Conservation (phyloP, 1,140 invertebrate genomes). For the Drosophila parvula region DNA sequence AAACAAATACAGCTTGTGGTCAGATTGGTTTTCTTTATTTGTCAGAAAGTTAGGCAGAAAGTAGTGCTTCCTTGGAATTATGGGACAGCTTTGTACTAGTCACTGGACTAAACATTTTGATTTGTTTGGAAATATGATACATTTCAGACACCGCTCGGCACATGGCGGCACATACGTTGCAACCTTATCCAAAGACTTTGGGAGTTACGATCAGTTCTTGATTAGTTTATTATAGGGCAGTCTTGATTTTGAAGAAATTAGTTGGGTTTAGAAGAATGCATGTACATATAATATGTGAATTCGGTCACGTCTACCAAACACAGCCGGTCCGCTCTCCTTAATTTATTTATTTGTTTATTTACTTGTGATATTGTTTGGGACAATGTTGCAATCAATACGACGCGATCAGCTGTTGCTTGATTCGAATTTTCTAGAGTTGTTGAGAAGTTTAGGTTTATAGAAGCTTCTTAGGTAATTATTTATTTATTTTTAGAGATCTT, state of each 20-base stretch:
- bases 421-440: background rate
- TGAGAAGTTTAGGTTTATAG: background rate
- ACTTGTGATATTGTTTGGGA: background rate
- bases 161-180: background rate
- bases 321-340: too few species aligned
- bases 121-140: constrained; percentile 27
- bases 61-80: constrained; percentile 2
- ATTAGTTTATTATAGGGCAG: background rate
- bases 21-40: constrained; percentile 11
- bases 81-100: constrained; percentile 3
- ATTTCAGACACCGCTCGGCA: background rate
- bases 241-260: background rate
- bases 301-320: constrained; percentile 34
- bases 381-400: constrained; percentile 10
- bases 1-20: constrained; percentile 8
- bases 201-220: background rate
- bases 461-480: background rate
- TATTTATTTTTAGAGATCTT: background rate
- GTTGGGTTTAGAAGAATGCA: background rate
- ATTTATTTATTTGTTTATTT: constrained; percentile 14
- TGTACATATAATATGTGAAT: background rate
- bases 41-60: background rate
- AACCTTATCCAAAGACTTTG: background rate
- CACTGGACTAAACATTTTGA: background rate
- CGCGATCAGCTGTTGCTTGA: background rate